Conservation (phyloP, 2,888 invertebrate genomes). For the Apamea anceps region DNA sequence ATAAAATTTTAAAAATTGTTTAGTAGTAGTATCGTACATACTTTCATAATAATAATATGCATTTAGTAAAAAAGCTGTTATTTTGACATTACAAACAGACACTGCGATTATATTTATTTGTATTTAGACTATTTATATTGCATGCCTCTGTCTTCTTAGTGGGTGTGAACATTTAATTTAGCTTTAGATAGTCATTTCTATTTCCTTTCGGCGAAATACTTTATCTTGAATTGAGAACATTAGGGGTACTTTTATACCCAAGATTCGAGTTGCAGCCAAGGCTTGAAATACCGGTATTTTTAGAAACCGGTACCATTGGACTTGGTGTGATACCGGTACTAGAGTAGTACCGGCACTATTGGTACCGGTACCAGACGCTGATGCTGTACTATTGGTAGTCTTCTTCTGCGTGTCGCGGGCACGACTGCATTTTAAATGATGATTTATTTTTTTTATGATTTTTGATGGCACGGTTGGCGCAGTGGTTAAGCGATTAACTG, state of each 20-base stretch:
- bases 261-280: background rate
- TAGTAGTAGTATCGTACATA: background rate
- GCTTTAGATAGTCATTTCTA: background rate
- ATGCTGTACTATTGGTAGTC: no score
- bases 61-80: background rate
- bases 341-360: no score
- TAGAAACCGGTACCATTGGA: no score
- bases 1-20: background rate
- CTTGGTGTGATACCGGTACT: no score
- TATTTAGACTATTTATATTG: slow-evolving; percentile 20
- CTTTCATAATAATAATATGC: background rate
- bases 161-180: slow-evolving; percentile 7
- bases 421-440: no score
- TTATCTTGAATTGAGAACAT: slow-evolving; percentile 7
- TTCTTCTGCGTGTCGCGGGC: no score
- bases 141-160: background rate
- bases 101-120: background rate
- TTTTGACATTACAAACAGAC: background rate
- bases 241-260: background rate
- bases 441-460: no score
- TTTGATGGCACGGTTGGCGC: no score
- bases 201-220: background rate
- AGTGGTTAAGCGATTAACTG: no score
- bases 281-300: no score
- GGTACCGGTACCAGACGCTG: no score